Conservation (phyloP, 2,888 invertebrate genomes). For the Caenorhabditis sp. region DNA sequence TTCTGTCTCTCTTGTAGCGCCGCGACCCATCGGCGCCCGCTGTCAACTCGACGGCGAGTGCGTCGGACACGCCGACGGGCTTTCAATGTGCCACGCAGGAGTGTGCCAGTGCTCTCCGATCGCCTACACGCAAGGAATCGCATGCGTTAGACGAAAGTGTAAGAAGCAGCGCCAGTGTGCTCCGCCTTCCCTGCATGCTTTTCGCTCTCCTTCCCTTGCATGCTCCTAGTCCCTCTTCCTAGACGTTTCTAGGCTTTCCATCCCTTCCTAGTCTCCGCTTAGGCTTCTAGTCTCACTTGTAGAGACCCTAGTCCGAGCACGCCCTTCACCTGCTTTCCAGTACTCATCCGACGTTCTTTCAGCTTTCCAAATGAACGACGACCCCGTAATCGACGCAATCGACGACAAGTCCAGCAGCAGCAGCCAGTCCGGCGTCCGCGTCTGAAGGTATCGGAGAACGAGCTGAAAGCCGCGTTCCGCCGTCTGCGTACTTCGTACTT, state of each 20-base stretch:
- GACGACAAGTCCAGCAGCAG: slow-evolving; percentile 48
- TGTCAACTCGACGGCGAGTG: slow-evolving; percentile 69
- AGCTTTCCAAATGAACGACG: slow-evolving; percentile 65
- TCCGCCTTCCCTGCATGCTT: slow-evolving; percentile 12
- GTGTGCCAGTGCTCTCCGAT: slow-evolving; percentile 71
- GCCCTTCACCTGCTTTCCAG: not conserved
- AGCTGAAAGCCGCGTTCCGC: slow-evolving; percentile 30
- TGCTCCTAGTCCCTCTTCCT: slow-evolving; percentile 3
- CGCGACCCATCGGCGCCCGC: slow-evolving; percentile 68
- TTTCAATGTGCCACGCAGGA: slow-evolving; percentile 69
- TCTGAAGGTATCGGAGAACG: slow-evolving; percentile 30
- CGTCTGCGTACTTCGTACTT: slow-evolving; percentile 34
- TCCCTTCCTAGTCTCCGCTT: not conserved
- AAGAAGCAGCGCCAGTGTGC: slow-evolving; percentile 16
- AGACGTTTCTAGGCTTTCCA: not conserved
- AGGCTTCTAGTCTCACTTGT: slow-evolving; percentile 15
- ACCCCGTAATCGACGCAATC: slow-evolving; percentile 55
- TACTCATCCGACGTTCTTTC: slow-evolving; percentile 6
- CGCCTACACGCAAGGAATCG: slow-evolving; percentile 70
- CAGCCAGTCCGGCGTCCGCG: slow-evolving; percentile 31
- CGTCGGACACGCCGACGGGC: slow-evolving; percentile 67
- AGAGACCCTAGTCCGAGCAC: slow-evolving; percentile 26
- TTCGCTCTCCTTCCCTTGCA: slow-evolving; percentile 5
- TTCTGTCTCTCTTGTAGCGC: slow-evolving; percentile 50
- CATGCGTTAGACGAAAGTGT: slow-evolving; percentile 68